Conservation (phyloP, 64 coral and sea anemone species). For the Actinia tenebrosa region DNA sequence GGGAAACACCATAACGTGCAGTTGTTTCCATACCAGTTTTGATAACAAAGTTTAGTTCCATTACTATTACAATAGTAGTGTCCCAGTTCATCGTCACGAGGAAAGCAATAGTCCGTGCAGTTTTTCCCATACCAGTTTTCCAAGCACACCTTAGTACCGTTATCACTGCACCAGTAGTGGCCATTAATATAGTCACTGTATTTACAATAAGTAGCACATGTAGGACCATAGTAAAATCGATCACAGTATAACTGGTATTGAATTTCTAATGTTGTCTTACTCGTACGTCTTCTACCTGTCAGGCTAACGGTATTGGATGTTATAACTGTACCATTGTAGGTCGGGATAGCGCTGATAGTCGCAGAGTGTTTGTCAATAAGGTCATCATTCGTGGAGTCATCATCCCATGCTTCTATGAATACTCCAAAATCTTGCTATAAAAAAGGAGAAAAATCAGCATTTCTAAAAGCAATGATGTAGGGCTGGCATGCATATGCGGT, state of each 20-base stretch:
- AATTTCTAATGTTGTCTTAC: conserved; percentile 1
- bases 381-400: not conserved
- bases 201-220: conserved; percentile 29
- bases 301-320: not conserved
- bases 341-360: not conserved
- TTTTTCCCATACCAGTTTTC: conserved; percentile 40
- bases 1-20: conserved; percentile 34
- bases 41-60: conserved; percentile 44
- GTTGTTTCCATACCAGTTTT: conserved; percentile 43
- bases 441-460: not conserved
- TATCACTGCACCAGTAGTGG: conserved; percentile 49
- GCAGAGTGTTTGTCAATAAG: not conserved
- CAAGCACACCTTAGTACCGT: conserved; percentile 51
- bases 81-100: conserved; percentile 30
- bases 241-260: conserved; percentile 5
- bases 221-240: conserved; percentile 21
- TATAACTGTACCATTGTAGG: not conserved
- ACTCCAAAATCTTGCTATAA: conserved; percentile 10
- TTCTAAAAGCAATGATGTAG: too few species aligned
- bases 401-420: not conserved
- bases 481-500: too few species aligned
- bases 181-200: conserved; percentile 12
- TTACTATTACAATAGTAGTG: not conserved
- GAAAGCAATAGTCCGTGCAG: conserved; percentile 51
- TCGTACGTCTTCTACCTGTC: not conserved